Conservation (phyloP, 1,140 invertebrate genomes). For the Drosophila ambigua region DNA sequence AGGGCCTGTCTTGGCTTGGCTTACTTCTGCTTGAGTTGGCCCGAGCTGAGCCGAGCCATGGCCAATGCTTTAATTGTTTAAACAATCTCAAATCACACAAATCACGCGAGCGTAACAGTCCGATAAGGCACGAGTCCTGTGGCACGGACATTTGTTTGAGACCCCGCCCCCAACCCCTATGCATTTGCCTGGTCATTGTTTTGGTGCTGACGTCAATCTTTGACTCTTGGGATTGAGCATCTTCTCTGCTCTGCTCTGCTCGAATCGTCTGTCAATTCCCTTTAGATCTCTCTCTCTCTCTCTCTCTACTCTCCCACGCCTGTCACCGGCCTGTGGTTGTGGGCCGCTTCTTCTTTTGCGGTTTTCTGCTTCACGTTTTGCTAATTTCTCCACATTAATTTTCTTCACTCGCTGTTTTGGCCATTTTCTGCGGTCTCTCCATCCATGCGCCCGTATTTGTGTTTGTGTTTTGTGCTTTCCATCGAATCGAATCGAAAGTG, state of each 20-base stretch:
- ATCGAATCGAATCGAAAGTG: constrained; percentile 74
- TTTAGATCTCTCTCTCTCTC: background rate
- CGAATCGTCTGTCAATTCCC: constrained; percentile 10
- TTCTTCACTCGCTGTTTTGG: constrained; percentile 45
- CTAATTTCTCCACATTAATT: constrained; percentile 63
- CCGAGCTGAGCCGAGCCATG: background rate
- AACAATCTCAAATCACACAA: constrained; percentile 46
- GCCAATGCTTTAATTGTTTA: constrained; percentile 55
- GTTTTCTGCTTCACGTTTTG: constrained; percentile 65
- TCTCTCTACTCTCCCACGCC: constrained; percentile 51
- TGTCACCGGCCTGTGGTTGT: constrained; percentile 31
- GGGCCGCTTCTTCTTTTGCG: constrained; percentile 29
- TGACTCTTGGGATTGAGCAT: constrained; percentile 4
- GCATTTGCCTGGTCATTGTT: constrained; percentile 5
- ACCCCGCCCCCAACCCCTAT: constrained; percentile 8
- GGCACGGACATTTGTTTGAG: background rate
- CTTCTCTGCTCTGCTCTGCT: background rate
- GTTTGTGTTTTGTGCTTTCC: constrained; percentile 29
- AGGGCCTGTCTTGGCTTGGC: too few species aligned
- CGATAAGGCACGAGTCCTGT: constrained; percentile 35
- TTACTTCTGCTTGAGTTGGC: constrained; percentile 11
- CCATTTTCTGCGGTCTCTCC: constrained; percentile 38
- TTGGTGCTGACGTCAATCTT: constrained; percentile 7
- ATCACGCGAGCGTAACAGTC: constrained; percentile 51
- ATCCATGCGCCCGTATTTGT: constrained; percentile 21